Evolutionary conservation across 2,888 invertebrate genomes (phyloP).

Genomic region (Trichacis sp.): DNA sequence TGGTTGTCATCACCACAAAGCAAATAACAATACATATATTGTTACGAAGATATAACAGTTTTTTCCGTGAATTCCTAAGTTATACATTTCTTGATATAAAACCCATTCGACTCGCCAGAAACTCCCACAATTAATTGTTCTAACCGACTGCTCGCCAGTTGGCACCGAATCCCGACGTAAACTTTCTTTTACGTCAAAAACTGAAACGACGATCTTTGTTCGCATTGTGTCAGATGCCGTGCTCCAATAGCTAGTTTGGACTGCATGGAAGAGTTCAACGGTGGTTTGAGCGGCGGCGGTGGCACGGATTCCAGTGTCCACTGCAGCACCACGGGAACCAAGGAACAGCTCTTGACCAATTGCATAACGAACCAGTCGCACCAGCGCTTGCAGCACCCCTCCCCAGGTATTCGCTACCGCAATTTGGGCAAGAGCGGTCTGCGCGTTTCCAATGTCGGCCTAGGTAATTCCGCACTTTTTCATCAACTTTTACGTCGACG

Average conservation of each 20-base stretch:
- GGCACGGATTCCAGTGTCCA: slow-evolving; percentile 68
- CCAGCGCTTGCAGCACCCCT: slow-evolving; percentile 73
- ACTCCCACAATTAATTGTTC: too few relatives aligned
- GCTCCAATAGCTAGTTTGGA: slow-evolving; percentile 93
- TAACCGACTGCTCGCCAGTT: too few relatives aligned
- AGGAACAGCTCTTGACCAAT: slow-evolving; percentile 72
- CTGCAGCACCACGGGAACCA: slow-evolving; percentile 70
- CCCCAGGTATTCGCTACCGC: slow-evolving; percentile 88
- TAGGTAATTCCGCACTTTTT: slow-evolving; percentile 75
- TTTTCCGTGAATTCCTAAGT: too few relatives aligned
- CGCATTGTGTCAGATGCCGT: slow-evolving; percentile 77
- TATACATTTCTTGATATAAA: too few relatives aligned
- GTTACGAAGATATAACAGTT: too few relatives aligned
- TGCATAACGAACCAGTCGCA: slow-evolving; percentile 70
- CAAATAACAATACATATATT: too few relatives aligned
- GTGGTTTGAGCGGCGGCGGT: too few relatives aligned
- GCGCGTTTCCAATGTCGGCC: slow-evolving; percentile 92
- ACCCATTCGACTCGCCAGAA: too few relatives aligned
- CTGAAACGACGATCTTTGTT: background rate
- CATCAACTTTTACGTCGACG: too few relatives aligned
- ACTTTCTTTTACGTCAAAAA: too few relatives aligned
- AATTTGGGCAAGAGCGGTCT: slow-evolving; percentile 96
- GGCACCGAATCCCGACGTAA: too few relatives aligned
- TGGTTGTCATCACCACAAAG: too few relatives aligned
- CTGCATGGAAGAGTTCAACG: slow-evolving; percentile 95